These are phyloP conservation scores for Stenoptilia bipunctidactyla DNA, from an alignment of 2,888 invertebrate genomes.

Conservation along the genomic window DNA sequence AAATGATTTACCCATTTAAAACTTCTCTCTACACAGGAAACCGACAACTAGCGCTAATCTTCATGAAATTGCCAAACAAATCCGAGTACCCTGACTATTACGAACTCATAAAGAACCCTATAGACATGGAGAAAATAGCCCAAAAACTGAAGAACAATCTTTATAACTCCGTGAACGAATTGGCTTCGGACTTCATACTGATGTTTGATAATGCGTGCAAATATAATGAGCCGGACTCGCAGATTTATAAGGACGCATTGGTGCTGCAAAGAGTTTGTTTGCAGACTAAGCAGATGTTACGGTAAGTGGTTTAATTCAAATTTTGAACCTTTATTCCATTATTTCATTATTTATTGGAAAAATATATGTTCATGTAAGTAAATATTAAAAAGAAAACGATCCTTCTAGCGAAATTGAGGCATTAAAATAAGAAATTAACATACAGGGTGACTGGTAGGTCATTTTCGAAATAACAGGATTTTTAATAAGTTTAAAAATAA, in stretches of 20 bases:
- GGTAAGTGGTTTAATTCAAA: conserved; percentile 46
- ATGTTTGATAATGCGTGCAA: conserved; percentile 98
- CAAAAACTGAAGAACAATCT: conserved; percentile 82
- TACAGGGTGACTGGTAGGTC: no score
- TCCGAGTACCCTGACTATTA: conserved; percentile 97
- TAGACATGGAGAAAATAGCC: conserved; percentile 95
- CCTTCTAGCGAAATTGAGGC: no score
- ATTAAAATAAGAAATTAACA: no score
- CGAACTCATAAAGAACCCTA: conserved; percentile 95
- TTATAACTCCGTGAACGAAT: conserved; percentile 87
- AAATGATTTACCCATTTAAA: background rate
- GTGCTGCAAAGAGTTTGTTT: conserved; percentile 91
- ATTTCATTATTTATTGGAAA: no score
- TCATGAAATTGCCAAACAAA: conserved; percentile 95
- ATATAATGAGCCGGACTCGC: conserved; percentile 97
- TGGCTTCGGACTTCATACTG: conserved; percentile 88
- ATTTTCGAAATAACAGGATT: no score
- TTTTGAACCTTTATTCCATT: no score
- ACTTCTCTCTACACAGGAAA: conserved; percentile 69
- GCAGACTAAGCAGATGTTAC: conserved; percentile 90
- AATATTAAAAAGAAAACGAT: no score
- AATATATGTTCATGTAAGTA: no score
- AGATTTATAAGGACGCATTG: conserved; percentile 96
- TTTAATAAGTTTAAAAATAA: no score
- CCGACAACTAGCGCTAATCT: conserved; percentile 93